Evolutionary conservation across 2,797 vertebrate genomes (phyloP).

Genomic region (Eulemur coronatus): DNA sequence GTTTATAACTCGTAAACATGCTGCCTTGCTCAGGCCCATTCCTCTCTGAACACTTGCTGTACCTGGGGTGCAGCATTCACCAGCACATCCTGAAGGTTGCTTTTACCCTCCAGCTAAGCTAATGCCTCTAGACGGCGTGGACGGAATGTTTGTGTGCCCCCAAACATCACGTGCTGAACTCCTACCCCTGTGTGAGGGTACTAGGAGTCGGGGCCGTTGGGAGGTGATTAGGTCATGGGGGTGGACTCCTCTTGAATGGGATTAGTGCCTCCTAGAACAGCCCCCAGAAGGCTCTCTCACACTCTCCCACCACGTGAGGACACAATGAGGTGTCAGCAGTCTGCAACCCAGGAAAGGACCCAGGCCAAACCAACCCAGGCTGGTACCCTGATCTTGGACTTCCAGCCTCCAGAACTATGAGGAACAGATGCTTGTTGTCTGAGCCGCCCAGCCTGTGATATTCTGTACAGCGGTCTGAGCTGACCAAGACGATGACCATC

Average conservation of each 20-base stretch:
- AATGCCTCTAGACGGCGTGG: not conserved
- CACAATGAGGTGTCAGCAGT: not conserved
- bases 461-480: not conserved
- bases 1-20: not conserved
- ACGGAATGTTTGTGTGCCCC: not conserved
- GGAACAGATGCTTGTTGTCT: accelerated
- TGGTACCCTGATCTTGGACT: accelerated
- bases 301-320: not conserved
- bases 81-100: not conserved
- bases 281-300: not conserved
- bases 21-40: not conserved
- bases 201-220: accelerated
- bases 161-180: not conserved
- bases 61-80: too few species aligned
- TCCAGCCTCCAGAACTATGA: not conserved
- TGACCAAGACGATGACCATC: not conserved
- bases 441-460: not conserved
- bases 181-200: not conserved
- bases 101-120: too few species aligned
- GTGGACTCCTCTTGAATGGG: too few species aligned
- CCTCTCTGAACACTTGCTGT: not conserved
- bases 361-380: not conserved
- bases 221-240: too few species aligned
- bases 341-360: not conserved
- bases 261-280: not conserved